A percentile compares a stretch with the other conserved stretches of the same genome.
Conservation (phyloP, 2,797 vertebrate genomes). For the Labroides dimidiatus region DNA sequence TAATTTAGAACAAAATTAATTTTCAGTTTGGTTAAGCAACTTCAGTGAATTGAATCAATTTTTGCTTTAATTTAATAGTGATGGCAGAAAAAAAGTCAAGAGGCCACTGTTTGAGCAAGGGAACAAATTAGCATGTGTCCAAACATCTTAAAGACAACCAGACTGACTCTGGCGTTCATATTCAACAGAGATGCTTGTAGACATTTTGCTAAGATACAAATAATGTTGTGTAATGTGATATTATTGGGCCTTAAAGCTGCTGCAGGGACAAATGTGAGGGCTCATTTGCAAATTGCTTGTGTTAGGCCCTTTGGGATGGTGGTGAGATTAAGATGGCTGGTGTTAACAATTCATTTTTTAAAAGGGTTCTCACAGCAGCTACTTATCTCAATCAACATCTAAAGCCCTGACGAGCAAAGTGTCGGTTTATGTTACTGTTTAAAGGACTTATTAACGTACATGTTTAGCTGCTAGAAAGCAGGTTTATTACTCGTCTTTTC, state of each 20-base stretch:
- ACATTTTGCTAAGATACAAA: constrained; percentile 2
- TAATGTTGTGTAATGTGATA: neutral
- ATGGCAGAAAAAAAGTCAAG: neutral
- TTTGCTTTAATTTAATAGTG: neutral
- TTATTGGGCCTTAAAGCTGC: constrained; percentile 6
- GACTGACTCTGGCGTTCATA: neutral
- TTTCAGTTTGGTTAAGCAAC: too few relatives aligned
- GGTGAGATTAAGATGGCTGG: neutral
- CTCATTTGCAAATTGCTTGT: constrained; percentile 8
- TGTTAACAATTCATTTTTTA: neutral
- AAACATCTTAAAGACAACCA: neutral
- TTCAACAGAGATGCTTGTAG: neutral
- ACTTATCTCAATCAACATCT: neutral
- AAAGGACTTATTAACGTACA: neutral
- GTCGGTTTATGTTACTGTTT: neutral
- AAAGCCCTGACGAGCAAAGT: neutral
- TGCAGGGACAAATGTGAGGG: neutral
- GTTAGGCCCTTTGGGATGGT: neutral
- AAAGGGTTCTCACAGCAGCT: neutral
- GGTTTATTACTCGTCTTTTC: neutral
- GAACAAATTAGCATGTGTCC: neutral
- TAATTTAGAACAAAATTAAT: too few relatives aligned
- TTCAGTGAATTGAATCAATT: neutral
- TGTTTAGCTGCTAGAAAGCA: too few relatives aligned
- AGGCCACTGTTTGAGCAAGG: neutral